Base-by-base conservation (phyloP, 1,140 invertebrate genomes). In the Neocloeon triangulifer region DNA sequence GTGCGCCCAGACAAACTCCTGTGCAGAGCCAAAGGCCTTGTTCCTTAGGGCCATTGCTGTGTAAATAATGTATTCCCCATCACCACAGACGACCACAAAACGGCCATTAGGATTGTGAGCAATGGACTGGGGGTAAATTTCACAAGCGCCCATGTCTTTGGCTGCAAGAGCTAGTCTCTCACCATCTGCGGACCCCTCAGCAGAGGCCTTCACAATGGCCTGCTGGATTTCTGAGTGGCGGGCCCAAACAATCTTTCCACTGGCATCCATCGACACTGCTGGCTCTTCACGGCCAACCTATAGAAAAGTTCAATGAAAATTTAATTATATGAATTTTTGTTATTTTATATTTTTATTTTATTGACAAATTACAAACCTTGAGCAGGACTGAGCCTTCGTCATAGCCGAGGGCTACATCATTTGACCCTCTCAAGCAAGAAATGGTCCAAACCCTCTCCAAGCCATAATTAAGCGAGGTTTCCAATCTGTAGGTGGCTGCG, bases 31-130 rank as follows among this genome's bases (percentile, higher is more conserved):
- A 53, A 97, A 99, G 8, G 88, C 88, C 53, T 98, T 99, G 52
- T 98, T 99, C 26, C 95, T 66, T 20, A 99, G 58, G 0, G 91
- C 92, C 86, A 98, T 95, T 0, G 94, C 88, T 1, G 95, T 99
- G 53, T 99, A 98, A 41, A 99, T 96, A 10, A 98, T 98, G 51
- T 96, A 99, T 52, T 98, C 95, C 1, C 94, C 95, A 57, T 99
- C 95, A 7, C 95, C 95, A 55, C 95, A 98, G 6, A 98, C 92
- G 4, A 96, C 94, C 2, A 99, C 78, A 58, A 98, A 98, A 56
- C 91, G 70, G 25, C 95, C 95, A 56, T 99, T 99, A 0, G 92
- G 88, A 61, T 96, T 98, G 47, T 99, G 95, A 14, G 84, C 77
- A 39, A 99, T 88, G 1, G 81, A 95, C 51, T 99, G 94, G 0